Base-by-base conservation (phyloP, 2,113 vertebrate genomes). In the Rhinogobius similis region DNA sequence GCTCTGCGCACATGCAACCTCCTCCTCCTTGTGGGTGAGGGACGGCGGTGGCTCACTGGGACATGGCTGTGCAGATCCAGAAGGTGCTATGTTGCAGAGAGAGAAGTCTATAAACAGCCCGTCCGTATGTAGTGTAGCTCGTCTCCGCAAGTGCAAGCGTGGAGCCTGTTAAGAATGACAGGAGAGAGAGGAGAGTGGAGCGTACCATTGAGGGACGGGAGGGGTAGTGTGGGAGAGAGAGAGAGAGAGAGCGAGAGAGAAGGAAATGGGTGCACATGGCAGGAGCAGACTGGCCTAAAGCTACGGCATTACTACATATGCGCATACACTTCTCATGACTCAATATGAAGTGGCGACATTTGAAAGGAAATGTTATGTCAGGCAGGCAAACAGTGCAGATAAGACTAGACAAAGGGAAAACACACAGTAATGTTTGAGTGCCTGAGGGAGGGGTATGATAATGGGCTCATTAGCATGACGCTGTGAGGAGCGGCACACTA, bases 401-500 rank as follows among this genome's bases (percentile, higher is more conserved):
- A 62, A 39, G 55, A 26, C 23, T 70, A 74, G 64, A 50, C 61
- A 72, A 72, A 79, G 29, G n/a, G 63, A 68, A 68, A 12, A 24
- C 65, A 65, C 76, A 86, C 77, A 71, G 72, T 68, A 74, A 66
- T 68, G 77, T 50, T 72, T 68, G 70, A 61, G 68, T 23, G 86
- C 85, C 85, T 75, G 55, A 78, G 79, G 84, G 70, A 55, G 52
- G 68, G 74, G 61, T 39, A 78, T 83, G 68, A 87, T 86, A 80
- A 87, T 88, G 79, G 68, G 56, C 73, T 88, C 72, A 88, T 89
- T 86, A 89, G 71, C 79, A 89, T 83, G 83, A 78, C 43, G 79
- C 82, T 82, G 81, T 80, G 78, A 85, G 77, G 75, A 82, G 80
- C 82, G 71, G 75, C 78, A 79, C 64, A 80, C 38, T 65, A 67